Evolutionary conservation across 1,140 invertebrate genomes (phyloP).

Genomic region (Pinna nobilis): DNA sequence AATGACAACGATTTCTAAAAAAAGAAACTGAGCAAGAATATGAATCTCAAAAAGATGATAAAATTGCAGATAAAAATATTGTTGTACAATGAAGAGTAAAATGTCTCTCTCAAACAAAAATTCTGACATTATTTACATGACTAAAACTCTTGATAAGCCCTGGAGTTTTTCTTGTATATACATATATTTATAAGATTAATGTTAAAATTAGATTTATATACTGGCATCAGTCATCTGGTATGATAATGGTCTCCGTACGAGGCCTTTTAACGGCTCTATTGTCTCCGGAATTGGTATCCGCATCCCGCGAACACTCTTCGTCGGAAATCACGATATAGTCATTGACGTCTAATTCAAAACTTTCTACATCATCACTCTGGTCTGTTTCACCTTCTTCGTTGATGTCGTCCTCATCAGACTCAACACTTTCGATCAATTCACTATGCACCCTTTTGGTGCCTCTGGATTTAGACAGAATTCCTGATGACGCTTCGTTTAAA

Average conservation of each 20-base stretch:
- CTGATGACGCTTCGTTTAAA: conserved; percentile 1
- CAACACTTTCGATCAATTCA: conserved; percentile 33
- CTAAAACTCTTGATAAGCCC: too few relatives aligned
- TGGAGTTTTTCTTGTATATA: too few relatives aligned
- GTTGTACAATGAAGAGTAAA: too few relatives aligned
- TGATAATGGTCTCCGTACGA: conserved; percentile 16
- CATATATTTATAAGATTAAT: too few relatives aligned
- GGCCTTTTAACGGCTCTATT: background rate
- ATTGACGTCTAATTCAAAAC: background rate
- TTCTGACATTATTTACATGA: too few relatives aligned
- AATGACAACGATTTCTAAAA: too few relatives aligned
- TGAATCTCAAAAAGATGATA: too few relatives aligned
- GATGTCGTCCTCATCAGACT: conserved; percentile 43
- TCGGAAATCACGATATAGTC: background rate
- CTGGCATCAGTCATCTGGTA: conserved; percentile 21
- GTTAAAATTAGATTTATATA: too few relatives aligned
- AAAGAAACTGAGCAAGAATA: too few relatives aligned
- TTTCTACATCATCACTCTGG: conserved; percentile 2
- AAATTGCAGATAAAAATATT: too few relatives aligned
- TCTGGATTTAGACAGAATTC: background rate
- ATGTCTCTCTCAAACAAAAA: too few relatives aligned
- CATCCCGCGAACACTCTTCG: background rate
- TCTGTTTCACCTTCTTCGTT: conserved; percentile 27
- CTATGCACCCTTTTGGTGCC: conserved; percentile 27
- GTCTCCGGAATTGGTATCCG: background rate